Conservation (phyloP, 53 echinoderm and acorn worm genomes). For the Antedon mediterranea region DNA sequence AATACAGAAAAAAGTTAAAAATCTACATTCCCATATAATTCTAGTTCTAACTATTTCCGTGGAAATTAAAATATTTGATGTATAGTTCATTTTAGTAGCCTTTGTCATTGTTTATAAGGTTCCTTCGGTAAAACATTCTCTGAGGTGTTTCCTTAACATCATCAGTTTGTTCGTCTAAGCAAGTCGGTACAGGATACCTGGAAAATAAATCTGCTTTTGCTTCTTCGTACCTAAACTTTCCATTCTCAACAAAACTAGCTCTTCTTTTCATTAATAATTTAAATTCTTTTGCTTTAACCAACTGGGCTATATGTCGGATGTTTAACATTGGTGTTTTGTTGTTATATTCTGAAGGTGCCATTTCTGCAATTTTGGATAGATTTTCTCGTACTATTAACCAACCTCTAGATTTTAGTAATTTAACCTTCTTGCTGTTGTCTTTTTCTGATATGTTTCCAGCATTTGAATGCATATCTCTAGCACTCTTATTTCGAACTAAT, state of each 20-base stretch:
- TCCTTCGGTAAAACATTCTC: not conserved
- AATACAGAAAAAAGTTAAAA: too few species aligned
- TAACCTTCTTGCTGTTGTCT: not conserved
- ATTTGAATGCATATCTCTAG: not conserved
- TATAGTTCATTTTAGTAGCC: too few species aligned
- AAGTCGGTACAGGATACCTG: constrained; percentile 22
- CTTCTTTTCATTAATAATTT: constrained; percentile 67
- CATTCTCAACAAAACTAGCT: constrained; percentile 82
- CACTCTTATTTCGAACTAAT: not conserved
- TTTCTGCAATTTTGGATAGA: constrained; percentile 45
- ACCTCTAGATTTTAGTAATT: not conserved
- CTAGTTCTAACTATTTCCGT: too few species aligned
- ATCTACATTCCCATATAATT: too few species aligned
- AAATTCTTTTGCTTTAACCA: constrained; percentile 85
- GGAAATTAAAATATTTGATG: too few species aligned
- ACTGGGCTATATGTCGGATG: constrained; percentile 51
- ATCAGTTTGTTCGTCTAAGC: not conserved
- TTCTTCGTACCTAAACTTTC: constrained; percentile 76
- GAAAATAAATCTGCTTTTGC: constrained; percentile 78
- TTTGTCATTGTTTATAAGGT: not conserved
- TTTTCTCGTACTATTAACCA: constrained; percentile 1
- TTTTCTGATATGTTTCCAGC: not conserved
- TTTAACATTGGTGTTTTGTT: constrained; percentile 46
- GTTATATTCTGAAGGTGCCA: constrained; percentile 45
- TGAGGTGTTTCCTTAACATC: not conserved